Percentiles rank a stretch among this genome's conserved stretches.
Conservation (phyloP, 1,140 invertebrate genomes). For the Drosophila ficusphila region DNA sequence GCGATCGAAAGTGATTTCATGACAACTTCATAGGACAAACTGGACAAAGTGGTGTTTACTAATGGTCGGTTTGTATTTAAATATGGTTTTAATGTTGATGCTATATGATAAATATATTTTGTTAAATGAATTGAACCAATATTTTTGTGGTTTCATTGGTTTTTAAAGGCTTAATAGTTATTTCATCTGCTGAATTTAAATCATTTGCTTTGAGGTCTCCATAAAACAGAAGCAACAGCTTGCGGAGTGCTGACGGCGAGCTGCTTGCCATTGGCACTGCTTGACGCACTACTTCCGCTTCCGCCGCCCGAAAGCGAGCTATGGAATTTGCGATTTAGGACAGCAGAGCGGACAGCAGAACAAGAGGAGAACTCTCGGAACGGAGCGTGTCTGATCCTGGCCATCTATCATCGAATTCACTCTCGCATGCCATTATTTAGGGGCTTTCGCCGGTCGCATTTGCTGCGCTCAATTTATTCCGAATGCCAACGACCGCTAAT, state of each 20-base stretch:
- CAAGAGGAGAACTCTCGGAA: neutral
- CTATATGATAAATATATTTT: no score
- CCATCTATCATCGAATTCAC: conserved; percentile 26
- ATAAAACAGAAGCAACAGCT: neutral
- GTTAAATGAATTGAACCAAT: no score
- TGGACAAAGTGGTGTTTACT: no score
- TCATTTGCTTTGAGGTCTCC: neutral
- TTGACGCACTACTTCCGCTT: conserved; percentile 7
- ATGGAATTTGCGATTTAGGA: conserved; percentile 7
- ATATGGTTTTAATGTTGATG: no score
- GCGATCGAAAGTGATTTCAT: no score
- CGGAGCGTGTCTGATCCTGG: conserved; percentile 5
- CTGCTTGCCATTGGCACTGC: conserved; percentile 11
- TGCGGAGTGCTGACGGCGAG: neutral
- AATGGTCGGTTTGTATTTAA: no score
- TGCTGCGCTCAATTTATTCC: conserved; percentile 37
- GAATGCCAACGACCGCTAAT: conserved; percentile 56
- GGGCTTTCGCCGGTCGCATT: conserved; percentile 7
- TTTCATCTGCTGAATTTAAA: no score
- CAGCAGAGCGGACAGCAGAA: no score
- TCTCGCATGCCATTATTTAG: conserved; percentile 7
- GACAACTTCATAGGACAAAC: no score
- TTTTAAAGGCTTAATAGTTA: no score
- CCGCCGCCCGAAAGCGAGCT: neutral
- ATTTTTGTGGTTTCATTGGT: no score